Evolutionary conservation across 2,797 vertebrate species (phyloP), one percentile per base, ranked within the genome.

Genomic region (Australoheros facetus): DNA sequence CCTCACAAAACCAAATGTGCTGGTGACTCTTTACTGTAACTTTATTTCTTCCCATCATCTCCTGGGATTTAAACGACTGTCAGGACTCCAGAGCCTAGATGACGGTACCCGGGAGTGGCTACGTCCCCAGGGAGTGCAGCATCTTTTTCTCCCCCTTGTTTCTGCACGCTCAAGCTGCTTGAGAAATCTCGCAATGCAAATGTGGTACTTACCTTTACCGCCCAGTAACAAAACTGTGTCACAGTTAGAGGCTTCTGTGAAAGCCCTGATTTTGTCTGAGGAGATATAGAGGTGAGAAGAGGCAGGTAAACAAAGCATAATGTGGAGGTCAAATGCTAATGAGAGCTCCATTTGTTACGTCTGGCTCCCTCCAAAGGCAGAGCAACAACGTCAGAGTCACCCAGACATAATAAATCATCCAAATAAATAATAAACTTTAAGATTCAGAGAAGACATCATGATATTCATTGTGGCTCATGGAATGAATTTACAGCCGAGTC

Each of bases 291-390:
- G 91, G 88, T 87, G 90, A 91, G 80, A 75, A 84, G 85, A 92
- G 75, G 91, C 89, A 90, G 90, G 93, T 93, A 94, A 95, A 95
- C 93, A 93, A 92, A 93, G 90, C 91, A 90, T 89, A 87, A 93
- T 91, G 92, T 92, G 82, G 92, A 94, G 93, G 93, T 94, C 92
- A 94, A 94, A 94, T 95, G 92, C 93, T 94, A 94, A 95, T 94
- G 90, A 91, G 89, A 0, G 70, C 88, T 87, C 89, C 87, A 86
- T 92, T 93, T 92, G 87, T 88, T 84, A 86, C 80, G 77, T 92
- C 91, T 93, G 88, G 88, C 85, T 92, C 86, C 77, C 88, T 84
- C 70, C 83, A 90, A 92, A 92, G 89, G 90, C 87, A 87, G 87
- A 90, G 85, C 45, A 88, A 80, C 85, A 78, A 26, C 82, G 81